Percentiles rank a stretch among this genome's conserved stretches.
These are phyloP conservation scores for Malacosoma neustria DNA, from an alignment of 2,888 invertebrate species.

Conservation along the genomic window DNA sequence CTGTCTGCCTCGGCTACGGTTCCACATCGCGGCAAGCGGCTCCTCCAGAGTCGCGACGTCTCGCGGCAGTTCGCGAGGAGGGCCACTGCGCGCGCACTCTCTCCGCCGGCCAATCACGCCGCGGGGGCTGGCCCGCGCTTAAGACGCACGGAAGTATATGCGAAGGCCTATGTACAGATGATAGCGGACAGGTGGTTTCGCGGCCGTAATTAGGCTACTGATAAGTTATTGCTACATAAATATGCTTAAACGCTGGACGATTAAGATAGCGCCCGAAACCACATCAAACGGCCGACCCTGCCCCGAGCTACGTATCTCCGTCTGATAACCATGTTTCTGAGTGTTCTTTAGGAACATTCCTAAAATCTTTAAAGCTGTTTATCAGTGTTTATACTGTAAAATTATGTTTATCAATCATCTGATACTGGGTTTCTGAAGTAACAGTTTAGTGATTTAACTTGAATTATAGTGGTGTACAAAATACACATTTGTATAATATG, in stretches of 20 bases:
- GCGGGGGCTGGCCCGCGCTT: constrained; percentile 65
- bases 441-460: too few species aligned
- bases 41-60: constrained; percentile 52
- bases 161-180: constrained; percentile 74
- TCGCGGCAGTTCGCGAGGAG: constrained; percentile 56
- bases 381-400: too few species aligned
- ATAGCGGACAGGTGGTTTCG: constrained; percentile 75
- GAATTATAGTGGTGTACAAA: too few species aligned
- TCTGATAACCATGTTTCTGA: too few species aligned
- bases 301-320: constrained; percentile 18
- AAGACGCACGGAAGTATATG: constrained; percentile 75
- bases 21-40: constrained; percentile 59
- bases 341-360: too few species aligned
- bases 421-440: too few species aligned
- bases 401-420: too few species aligned
- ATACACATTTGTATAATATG: too few species aligned
- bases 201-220: constrained; percentile 69
- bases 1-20: constrained; percentile 34
- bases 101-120: constrained; percentile 50
- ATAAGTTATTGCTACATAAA: constrained; percentile 71
- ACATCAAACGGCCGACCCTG: constrained; percentile 32
- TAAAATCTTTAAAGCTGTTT: too few species aligned
- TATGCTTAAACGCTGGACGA: constrained; percentile 58
- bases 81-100: constrained; percentile 66
- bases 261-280: constrained; percentile 55